Evolutionary conservation across 2,113 vertebrate species (phyloP), one percentile per base, ranked within the genome.

Genomic region (Mola mola): DNA sequence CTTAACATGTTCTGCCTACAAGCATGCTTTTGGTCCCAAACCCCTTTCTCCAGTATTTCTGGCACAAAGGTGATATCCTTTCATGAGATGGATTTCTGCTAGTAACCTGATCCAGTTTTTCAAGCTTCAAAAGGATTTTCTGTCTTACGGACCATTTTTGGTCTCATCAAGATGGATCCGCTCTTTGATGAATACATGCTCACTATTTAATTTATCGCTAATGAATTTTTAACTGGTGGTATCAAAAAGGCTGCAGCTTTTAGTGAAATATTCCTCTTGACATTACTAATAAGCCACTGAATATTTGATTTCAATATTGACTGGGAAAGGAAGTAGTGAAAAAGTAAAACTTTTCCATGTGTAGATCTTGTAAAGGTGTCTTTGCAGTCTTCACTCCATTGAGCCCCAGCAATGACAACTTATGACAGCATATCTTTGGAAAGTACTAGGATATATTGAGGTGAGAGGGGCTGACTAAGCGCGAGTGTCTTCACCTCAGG

Each of bases 381-480:
- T 58, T 37, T 38, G 24, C 34, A 57, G 31, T 52, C 46, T 16
- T 9, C 37, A 40, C 44, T 64, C 34, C 29, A 21, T 13, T 12
- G 53, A 52, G 36, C 43, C 25, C 0, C 37, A 16, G 38, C 12
- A 6, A 19, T 13, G 47, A 6, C 36, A 17, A 28, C 15, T 70
- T 60, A 53, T 77, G 79, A 76, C 81, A 75, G 83, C 31, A 20
- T 22, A 25, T 75, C 73, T 78, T 53, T 48, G 66, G 71, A 49
- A 72, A 75, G 82, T 33, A 58, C 87, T 82, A 88, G 72, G 81
- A 68, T 75, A 26, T 20, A 21, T 60, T 19, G 34, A 75, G 36
- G 10, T 50, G 55, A 66, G 66, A 75, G 58, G 43, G 47, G 71
- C 64, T 63, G 68, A 86, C 61, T 74, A 22, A 75, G 75, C 62